Base-by-base conservation (phyloP, 2,888 invertebrate genomes). In the Drosophila stalkeri region DNA sequence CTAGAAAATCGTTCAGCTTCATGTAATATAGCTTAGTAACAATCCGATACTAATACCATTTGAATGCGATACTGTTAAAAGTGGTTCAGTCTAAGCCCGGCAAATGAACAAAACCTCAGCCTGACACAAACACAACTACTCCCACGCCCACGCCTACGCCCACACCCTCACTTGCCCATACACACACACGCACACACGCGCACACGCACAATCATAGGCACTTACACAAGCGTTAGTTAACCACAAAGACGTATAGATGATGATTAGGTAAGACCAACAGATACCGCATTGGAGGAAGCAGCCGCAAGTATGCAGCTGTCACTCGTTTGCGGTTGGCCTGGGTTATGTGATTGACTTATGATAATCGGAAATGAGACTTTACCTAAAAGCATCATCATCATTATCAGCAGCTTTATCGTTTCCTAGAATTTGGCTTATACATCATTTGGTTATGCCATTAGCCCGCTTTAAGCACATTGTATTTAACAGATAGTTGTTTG, bases 291-390 rank as follows among this genome's bases (percentile, higher is more conserved):
- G 63, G 61, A 51, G 41, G 64, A 31, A 56, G 59, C 59, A 66
- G 63, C 84, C 79, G 75, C 87, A 82, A 81, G 75, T 65, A 74
- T 86, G 78, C 75, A 79, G 68, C 60, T 68, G 75, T 72, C 72
- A 72, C 51, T 64, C 56, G 66, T 33, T 65, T 69, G 87, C 62
- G 83, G 83, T 83, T 72, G 41, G 69, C 37, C 55, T 55, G 56
- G 69, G 61, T 49, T 62, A 52, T 63, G 57, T 65, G 67, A 82
- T 80, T 88, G 77, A 74, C 86, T 80, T 82, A 64, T 69, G 67
- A 80, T 77, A 85, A 76, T 76, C 68, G 64, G 52, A 72, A 77
- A 66, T 47, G 44, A 62, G 49, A 31, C 44, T 20, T 14, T 54
- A 23, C 11, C 54, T 57, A 33, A 70, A 52, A 59, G 39, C 52